phyloP scores from a whole-genome alignment of 1,140 invertebrate species.

The Venustaconcha ellipsiformis region DNA sequence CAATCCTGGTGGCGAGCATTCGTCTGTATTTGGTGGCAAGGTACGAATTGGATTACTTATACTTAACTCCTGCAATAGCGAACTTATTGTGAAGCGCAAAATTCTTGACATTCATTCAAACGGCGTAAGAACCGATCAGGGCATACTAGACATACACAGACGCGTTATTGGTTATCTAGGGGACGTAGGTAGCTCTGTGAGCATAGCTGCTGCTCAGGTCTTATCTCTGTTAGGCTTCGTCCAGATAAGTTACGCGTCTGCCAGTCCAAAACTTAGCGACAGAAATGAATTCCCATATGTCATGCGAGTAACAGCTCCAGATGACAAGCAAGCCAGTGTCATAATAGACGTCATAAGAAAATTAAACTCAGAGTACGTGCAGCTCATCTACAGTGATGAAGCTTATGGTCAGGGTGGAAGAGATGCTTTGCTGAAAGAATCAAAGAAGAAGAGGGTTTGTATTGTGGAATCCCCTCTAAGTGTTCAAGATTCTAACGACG shows the following conservation, averaged over 20 bases:
- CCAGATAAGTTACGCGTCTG: constrained; percentile 83
- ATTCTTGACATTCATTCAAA: constrained; percentile 6
- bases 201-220: constrained; percentile 21
- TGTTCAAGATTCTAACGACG: constrained; percentile 2
- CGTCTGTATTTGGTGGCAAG: too few relatives aligned
- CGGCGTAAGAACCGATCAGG: not conserved
- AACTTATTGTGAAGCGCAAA: constrained; percentile 14
- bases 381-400: constrained; percentile 32
- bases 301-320: constrained; percentile 82
- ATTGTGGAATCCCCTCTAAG: constrained; percentile 35
- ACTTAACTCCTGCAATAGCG: constrained; percentile 21
- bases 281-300: constrained; percentile 82
- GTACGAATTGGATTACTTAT: constrained; percentile 17
- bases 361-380: constrained; percentile 34
- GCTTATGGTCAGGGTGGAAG: constrained; percentile 28
- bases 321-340: constrained; percentile 82
- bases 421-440: constrained; percentile 12
- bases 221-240: constrained; percentile 11
- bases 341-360: constrained; percentile 67
- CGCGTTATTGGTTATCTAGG: constrained; percentile 33
- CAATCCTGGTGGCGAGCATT: too few relatives aligned
- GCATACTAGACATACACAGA: constrained; percentile 44
- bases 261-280: constrained; percentile 79
- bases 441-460: constrained; percentile 31
- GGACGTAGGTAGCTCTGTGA: constrained; percentile 11